Evolutionary conservation across 2,797 vertebrate species (phyloP), one percentile per base, ranked within the genome.

Genomic region (Psittacula derbiana): DNA sequence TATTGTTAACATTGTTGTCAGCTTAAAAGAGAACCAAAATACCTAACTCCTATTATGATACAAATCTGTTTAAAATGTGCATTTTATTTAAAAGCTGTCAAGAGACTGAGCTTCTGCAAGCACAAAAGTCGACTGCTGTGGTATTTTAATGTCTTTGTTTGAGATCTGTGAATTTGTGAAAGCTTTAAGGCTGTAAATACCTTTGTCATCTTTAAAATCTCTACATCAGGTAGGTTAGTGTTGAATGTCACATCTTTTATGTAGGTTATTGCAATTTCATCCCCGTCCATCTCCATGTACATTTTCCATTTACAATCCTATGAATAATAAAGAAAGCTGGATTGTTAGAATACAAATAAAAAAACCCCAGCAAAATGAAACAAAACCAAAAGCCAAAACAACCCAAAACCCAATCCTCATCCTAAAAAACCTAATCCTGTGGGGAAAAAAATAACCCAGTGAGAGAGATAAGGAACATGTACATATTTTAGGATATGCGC

Each of bases 251-350:
- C 98, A 80, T 99, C 99, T 98, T 99, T 99, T 97, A 99, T 99
- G 97, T 99, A 99, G 47, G 99, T 99, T 93, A 99, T 97, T 75
- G 99, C 99, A 78, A 99, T 98, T 93, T 99, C 99, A 95, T 99
- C 99, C 88, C 99, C 99, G 81, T 99, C 99, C 88, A 99, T 98
- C 96, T 99, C 99, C 98, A 99, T 98, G 97, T 99, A 99, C 98
- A 99, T 99, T 98, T 99, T 99, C 99, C 99, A 99, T 97, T 99
- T 99, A 98, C 99, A 99, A 95, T 99, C 99, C 99, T 99, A 97
- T 94, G 95, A 97, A 93, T 97, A 98, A 97, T 96, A 94, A 97
- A 97, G 91, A 97, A 97, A 92, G 55, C 92, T 31, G 81, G 80
- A 92, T 95, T 94, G 93, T 94, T 90, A 97, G 93, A 96, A 95